Evolutionary conservation across 2,113 vertebrate species (phyloP).

Genomic region (Amphiprion percula): DNA sequence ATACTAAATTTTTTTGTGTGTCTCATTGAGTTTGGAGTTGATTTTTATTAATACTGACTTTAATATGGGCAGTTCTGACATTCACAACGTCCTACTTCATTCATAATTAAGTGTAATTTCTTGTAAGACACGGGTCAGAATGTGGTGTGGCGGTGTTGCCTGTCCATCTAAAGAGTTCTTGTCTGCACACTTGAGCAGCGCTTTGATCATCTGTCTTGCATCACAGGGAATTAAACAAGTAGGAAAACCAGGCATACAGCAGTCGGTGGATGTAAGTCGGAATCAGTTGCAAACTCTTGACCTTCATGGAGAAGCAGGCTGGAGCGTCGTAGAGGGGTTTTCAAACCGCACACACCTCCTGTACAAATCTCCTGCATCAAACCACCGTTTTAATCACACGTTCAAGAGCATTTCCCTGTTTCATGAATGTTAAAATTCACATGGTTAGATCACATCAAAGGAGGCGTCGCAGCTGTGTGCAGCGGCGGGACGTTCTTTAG

Average conservation of each 20-base stretch:
- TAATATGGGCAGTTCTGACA: background rate
- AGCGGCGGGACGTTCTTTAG: too few species aligned
- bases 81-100: background rate
- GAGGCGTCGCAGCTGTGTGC: too few species aligned
- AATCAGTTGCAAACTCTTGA: background rate
- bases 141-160: background rate
- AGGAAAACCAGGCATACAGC: background rate
- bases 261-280: background rate
- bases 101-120: background rate
- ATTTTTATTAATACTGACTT: background rate
- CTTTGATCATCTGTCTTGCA: background rate
- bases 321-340: background rate
- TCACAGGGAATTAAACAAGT: background rate
- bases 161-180: background rate
- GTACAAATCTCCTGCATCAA: too few species aligned
- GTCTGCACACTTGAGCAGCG: background rate
- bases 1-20: too few species aligned
- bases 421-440: too few species aligned
- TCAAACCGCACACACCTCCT: too few species aligned
- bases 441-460: too few species aligned
- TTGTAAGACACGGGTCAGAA: background rate
- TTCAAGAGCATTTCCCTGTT: too few species aligned
- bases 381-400: too few species aligned
- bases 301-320: background rate
- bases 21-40: background rate